phyloP scores from a whole-genome alignment of 30 jellyfish, hydroid and myxozoan species.

The Hydractinia symbiolongicarpus region DNA sequence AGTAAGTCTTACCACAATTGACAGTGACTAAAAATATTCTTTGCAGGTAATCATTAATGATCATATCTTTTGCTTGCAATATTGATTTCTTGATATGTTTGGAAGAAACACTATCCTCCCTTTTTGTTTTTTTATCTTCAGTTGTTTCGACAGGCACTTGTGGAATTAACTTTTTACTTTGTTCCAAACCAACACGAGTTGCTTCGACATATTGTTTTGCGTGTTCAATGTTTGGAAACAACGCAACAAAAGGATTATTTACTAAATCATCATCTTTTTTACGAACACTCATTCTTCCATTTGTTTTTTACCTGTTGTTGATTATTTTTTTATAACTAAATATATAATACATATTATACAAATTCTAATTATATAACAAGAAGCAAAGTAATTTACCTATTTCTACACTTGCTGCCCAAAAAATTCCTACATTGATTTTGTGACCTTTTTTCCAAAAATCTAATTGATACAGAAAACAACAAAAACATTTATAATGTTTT shows the following conservation, averaged over 20 bases:
- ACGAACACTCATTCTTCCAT: conserved; percentile 12
- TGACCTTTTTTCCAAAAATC: no score
- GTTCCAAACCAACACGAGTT: conserved; percentile 18
- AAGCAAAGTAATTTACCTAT: no score
- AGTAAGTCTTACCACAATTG: conserved; percentile 48
- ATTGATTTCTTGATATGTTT: conserved; percentile 1
- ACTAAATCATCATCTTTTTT: conserved; percentile 39
- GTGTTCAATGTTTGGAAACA: conserved; percentile 78
- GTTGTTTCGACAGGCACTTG: not conserved
- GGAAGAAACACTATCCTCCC: not conserved
- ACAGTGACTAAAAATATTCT: conserved; percentile 66
- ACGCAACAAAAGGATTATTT: conserved; percentile 82
- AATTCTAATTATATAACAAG: no score
- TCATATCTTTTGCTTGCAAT: conserved; percentile 33
- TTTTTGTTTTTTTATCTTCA: not conserved
- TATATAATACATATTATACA: not conserved
- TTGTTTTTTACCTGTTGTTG: not conserved
- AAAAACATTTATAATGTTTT: no score
- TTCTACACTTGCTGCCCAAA: no score
- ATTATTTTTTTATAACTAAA: not conserved
- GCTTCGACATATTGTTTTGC: conserved; percentile 77
- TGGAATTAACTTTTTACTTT: not conserved
- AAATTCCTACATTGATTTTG: no score
- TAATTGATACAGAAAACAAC: no score
- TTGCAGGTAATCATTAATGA: conserved; percentile 73